These are phyloP conservation scores for Ahaetulla prasina DNA, from an alignment of 2,113 vertebrate genomes.

Conservation along the genomic window DNA sequence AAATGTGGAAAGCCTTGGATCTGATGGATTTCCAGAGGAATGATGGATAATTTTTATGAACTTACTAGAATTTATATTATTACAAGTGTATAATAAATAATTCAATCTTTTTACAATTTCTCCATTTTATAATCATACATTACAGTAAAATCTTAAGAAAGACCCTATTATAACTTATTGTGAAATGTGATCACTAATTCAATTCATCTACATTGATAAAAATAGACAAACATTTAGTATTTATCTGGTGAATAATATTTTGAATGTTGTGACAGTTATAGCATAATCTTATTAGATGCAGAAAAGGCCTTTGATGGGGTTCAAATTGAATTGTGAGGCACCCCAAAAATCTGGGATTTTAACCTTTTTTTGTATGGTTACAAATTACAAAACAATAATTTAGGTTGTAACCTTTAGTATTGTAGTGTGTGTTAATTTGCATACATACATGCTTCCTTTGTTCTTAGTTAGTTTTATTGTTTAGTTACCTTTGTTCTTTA, in stretches of 20 bases:
- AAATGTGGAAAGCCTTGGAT: neutral
- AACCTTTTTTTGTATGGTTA: neutral
- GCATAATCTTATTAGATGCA: neutral
- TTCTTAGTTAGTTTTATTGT: neutral
- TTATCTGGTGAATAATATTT: neutral
- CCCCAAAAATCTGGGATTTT: neutral
- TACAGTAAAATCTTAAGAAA: neutral
- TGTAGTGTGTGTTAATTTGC: neutral
- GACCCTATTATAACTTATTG: neutral
- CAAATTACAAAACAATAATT: neutral
- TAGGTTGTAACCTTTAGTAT: neutral
- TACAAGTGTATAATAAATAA: neutral
- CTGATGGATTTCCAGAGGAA: neutral
- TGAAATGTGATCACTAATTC: neutral
- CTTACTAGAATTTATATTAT: neutral
- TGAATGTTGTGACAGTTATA: neutral
- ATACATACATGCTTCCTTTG: neutral
- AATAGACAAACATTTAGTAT: neutral
- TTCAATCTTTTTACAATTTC: neutral
- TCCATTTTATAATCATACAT: neutral
- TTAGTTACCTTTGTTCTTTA: constrained; percentile 17
- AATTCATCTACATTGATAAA: neutral
- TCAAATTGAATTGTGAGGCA: neutral
- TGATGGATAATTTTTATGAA: neutral
- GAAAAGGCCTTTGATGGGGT: neutral